Percentiles rank a stretch among this genome's conserved stretches.
Conservation (phyloP, 2,113 vertebrate genomes). For the Tragulus kanchil region DNA sequence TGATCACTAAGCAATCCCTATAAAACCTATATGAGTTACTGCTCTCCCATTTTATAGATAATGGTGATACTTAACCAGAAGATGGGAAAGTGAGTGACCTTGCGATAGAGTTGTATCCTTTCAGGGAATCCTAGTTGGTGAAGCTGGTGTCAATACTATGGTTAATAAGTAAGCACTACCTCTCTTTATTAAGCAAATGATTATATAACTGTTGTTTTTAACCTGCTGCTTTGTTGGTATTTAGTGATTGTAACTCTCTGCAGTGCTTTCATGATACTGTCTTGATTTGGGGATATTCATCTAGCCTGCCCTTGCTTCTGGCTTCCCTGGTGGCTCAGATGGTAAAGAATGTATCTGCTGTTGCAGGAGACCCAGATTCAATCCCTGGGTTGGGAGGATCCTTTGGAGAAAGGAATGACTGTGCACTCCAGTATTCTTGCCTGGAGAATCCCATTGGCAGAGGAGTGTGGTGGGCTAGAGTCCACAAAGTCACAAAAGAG, state of each 20-base stretch:
- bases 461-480: not conserved
- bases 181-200: not conserved
- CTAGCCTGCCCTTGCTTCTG: rapidly evolving
- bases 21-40: not conserved
- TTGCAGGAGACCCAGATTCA: not conserved
- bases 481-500: not conserved
- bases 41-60: not conserved
- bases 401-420: not conserved
- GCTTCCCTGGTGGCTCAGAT: not conserved
- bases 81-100: not conserved
- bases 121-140: not conserved
- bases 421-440: not conserved
- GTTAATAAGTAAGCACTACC: not conserved
- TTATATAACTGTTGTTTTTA: not conserved
- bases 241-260: not conserved
- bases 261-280: not conserved
- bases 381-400: not conserved
- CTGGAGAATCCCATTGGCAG: not conserved
- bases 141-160: not conserved
- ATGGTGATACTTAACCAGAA: not conserved
- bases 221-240: not conserved
- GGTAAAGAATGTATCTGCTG: not conserved
- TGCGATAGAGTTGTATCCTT: not conserved
- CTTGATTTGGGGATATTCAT: too few species aligned
- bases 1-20: not conserved